Evolutionary conservation across 2,797 vertebrate genomes (phyloP).

Genomic region (Stomatorhinus walkeri): DNA sequence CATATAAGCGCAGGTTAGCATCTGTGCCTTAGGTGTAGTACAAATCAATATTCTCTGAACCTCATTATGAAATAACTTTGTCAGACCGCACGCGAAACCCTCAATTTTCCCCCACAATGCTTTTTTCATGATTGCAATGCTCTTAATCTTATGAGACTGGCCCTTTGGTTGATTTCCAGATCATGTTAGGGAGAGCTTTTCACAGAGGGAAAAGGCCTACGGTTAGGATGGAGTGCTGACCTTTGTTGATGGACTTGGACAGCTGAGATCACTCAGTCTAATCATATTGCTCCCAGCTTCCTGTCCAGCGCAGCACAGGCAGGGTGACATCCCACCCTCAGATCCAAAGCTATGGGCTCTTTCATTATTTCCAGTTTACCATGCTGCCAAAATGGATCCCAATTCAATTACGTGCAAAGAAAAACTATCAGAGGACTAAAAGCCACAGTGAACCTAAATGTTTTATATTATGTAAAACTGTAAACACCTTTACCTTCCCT

Average conservation of each 20-base stretch:
- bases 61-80: background rate
- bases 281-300: background rate
- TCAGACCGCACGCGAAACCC: background rate
- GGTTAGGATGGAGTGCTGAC: background rate
- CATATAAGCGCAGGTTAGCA: background rate
- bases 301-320: background rate
- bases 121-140: slow-evolving; percentile 4
- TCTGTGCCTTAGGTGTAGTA: background rate
- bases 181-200: background rate
- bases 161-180: background rate
- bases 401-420: background rate
- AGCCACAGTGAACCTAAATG: background rate
- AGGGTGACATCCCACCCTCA: background rate
- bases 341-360: background rate
- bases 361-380: background rate
- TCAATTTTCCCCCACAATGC: slow-evolving; percentile 1
- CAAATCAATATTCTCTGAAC: background rate
- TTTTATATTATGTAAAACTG: background rate
- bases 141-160: background rate
- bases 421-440: background rate
- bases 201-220: background rate
- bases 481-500: background rate
- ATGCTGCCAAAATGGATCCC: background rate
- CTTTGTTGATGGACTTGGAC: background rate
- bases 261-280: background rate